Evolutionary conservation across 2,797 vertebrate genomes (phyloP).

Genomic region (Oryzias sinensis): DNA sequence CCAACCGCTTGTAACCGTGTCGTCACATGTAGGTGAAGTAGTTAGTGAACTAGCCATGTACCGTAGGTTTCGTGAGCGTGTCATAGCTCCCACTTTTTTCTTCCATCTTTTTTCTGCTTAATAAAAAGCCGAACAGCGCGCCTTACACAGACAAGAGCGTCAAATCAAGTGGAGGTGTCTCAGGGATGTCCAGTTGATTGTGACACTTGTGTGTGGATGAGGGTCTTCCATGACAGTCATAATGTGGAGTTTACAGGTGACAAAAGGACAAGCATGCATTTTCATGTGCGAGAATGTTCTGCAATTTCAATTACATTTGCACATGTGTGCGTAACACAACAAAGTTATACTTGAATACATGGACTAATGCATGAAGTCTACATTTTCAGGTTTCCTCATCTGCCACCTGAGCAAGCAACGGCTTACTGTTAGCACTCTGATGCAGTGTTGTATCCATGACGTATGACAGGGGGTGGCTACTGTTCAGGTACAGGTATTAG

Average conservation of each 20-base stretch:
- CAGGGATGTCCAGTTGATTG: constrained; percentile 79
- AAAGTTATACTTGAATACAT: constrained; percentile 70
- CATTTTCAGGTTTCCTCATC: constrained; percentile 57
- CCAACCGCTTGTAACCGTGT: constrained; percentile 70
- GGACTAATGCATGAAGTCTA: constrained; percentile 37
- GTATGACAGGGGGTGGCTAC: constrained; percentile 25
- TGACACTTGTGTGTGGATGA: constrained; percentile 65
- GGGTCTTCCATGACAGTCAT: constrained; percentile 71
- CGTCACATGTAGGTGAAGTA: constrained; percentile 68
- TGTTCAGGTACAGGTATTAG: constrained; percentile 40
- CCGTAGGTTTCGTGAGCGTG: constrained; percentile 67
- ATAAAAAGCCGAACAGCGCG: constrained; percentile 55
- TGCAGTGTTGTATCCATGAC: constrained; percentile 34
- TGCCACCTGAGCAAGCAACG: constrained; percentile 41
- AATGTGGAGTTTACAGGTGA: constrained; percentile 36
- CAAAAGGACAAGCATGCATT: constrained; percentile 52
- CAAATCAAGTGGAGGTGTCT: constrained; percentile 73
- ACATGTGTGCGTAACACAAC: constrained; percentile 49
- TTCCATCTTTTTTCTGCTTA: constrained; percentile 28
- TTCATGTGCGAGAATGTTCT: constrained; percentile 56
- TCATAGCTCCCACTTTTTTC: constrained; percentile 38
- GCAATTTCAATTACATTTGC: constrained; percentile 60
- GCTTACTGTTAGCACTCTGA: constrained; percentile 18
- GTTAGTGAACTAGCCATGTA: constrained; percentile 54
- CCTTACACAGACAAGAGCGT: constrained; percentile 65